Conservation (phyloP, 1,140 invertebrate species). For the Drosophila novamexicana region DNA sequence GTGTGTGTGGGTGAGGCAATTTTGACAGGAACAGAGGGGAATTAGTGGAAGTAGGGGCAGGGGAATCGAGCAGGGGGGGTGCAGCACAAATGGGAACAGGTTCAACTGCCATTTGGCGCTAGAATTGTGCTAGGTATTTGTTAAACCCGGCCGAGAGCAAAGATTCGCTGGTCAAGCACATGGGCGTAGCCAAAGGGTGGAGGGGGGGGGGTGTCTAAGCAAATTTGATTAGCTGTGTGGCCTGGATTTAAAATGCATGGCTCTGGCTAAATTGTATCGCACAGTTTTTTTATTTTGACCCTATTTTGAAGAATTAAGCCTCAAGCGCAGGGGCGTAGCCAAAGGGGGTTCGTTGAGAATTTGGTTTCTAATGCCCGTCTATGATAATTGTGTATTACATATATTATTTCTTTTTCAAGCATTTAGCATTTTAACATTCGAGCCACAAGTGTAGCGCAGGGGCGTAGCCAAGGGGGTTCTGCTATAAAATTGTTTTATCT, state of each 20-base stretch:
- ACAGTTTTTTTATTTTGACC: too few species aligned
- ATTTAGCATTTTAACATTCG: too few species aligned
- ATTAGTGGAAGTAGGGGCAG: not conserved
- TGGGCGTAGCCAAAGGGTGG: not conserved
- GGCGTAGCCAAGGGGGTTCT: too few species aligned
- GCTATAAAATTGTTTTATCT: too few species aligned
- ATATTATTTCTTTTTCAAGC: too few species aligned
- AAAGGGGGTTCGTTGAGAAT: not conserved
- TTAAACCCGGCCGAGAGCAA: constrained; percentile 20
- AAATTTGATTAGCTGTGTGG: too few species aligned
- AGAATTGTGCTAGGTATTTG: constrained; percentile 41
- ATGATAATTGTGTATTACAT: too few species aligned
- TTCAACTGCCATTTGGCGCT: constrained; percentile 49
- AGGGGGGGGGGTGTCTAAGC: not conserved
- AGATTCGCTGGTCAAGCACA: not conserved
- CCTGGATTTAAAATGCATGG: too few species aligned
- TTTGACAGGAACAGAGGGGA: not conserved
- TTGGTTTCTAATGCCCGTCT: too few species aligned
- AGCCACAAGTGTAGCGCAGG: too few species aligned
- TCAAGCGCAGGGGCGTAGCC: not conserved
- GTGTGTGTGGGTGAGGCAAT: constrained; percentile 32
- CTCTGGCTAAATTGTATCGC: too few species aligned
- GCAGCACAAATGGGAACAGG: constrained; percentile 23
- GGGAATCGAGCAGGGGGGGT: not conserved
- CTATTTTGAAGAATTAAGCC: too few species aligned